Conservation (phyloP, 2,888 invertebrate genomes). For the Eupithecia tripunctaria region DNA sequence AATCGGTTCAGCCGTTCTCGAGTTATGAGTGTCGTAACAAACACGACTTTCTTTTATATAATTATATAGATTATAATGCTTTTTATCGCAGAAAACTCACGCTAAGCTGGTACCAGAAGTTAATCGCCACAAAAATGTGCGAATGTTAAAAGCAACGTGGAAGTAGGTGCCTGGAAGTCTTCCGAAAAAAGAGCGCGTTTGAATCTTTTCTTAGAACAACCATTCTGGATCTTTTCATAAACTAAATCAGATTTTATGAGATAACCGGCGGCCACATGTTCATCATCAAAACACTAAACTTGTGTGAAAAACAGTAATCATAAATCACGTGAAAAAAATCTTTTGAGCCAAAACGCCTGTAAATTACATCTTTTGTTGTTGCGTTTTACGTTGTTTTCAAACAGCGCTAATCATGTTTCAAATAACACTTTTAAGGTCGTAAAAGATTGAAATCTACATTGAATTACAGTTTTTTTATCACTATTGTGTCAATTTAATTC, state of each 20-base stretch:
- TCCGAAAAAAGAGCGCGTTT: constrained; percentile 32
- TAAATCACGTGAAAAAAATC: constrained; percentile 49
- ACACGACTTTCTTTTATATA: too few relatives aligned
- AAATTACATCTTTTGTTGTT: constrained; percentile 63
- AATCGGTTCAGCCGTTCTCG: too few relatives aligned
- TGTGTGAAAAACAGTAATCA: constrained; percentile 49
- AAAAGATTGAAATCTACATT: constrained; percentile 68
- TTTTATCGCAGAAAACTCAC: background rate
- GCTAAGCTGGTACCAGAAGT: background rate
- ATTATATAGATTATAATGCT: too few relatives aligned
- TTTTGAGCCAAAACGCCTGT: constrained; percentile 51
- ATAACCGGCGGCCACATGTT: constrained; percentile 34
- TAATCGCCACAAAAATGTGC: background rate
- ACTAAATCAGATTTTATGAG: constrained; percentile 30
- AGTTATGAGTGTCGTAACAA: too few relatives aligned
- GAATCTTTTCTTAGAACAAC: constrained; percentile 34
- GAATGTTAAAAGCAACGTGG: background rate
- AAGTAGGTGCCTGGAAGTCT: background rate
- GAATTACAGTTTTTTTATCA: constrained; percentile 67
- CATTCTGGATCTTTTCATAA: constrained; percentile 18
- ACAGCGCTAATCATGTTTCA: constrained; percentile 65
- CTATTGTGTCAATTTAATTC: constrained; percentile 69
- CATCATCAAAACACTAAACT: constrained; percentile 39
- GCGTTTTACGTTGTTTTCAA: constrained; percentile 67
- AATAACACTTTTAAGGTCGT: constrained; percentile 60